Evolutionary conservation across 1,140 invertebrate species (phyloP).

Genomic region (Drosophila punjabiensis): DNA sequence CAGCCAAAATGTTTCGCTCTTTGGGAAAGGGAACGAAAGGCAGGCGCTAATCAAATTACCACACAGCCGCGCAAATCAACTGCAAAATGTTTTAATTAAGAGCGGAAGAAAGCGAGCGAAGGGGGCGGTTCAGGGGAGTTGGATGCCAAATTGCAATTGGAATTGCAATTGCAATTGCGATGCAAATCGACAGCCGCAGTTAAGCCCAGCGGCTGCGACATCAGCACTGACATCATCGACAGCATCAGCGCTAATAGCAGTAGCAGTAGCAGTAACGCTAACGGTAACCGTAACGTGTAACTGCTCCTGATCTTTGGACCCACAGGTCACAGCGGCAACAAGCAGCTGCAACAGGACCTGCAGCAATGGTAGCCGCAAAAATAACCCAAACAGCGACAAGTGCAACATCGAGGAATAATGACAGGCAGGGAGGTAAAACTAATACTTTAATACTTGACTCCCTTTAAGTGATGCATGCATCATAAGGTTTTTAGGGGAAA

Average conservation of each 20-base stretch:
- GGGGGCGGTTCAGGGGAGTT: neutral
- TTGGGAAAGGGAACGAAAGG: neutral
- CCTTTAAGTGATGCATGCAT: neutral
- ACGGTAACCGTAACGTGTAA: neutral
- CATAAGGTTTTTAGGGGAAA: neutral
- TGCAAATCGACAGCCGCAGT: constrained; percentile 32
- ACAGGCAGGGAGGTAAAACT: neutral
- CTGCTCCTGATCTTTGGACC: constrained; percentile 5
- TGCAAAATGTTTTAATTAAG: constrained; percentile 61
- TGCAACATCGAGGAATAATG: neutral
- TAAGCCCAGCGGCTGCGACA: constrained; percentile 22
- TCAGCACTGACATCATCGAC: neutral
- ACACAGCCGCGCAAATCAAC: constrained; percentile 37
- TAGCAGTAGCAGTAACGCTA: constrained; percentile 1
- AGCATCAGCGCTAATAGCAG: neutral
- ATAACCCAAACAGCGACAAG: constrained; percentile 5
- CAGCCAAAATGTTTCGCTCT: neutral
- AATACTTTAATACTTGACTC: neutral
- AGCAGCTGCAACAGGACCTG: constrained; percentile 2
- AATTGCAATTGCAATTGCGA: constrained; percentile 40
- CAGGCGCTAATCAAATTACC: constrained; percentile 65
- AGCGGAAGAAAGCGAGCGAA: constrained; percentile 11
- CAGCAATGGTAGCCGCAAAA: neutral
- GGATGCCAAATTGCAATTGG: constrained; percentile 29
- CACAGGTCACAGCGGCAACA: constrained; percentile 24